Evolutionary conservation across 2,797 vertebrate genomes (phyloP), one percentile per base, ranked within the genome.

Genomic region (Chromobotia macracanthus): DNA sequence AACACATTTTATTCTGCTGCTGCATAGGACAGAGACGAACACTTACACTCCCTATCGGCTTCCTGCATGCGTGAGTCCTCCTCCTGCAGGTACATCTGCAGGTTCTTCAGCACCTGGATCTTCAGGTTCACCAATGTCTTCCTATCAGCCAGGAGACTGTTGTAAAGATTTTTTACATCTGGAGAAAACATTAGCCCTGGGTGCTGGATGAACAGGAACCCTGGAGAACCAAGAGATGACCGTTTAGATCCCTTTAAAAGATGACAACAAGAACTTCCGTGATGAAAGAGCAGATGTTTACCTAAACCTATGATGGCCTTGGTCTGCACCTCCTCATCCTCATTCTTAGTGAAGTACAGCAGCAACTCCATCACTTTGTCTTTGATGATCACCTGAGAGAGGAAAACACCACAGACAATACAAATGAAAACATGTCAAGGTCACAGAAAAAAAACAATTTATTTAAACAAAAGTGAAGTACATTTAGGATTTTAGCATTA

Each of bases 231-330:
- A 76, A 72, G 0, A 53, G 56, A 82, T 74, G 87, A 12, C 21
- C 2, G 69, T 58, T 81, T 55, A 61, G 1, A 10, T 68, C 19
- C 79, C 1, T 16, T 0, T 77, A 13, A n/a, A 75, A 68, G 56
- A 8, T 18, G 19, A 3, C 11, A 9, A 8, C 53, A 28, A 16
- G 5, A 65, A 53, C 15, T 23, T 38, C 13, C 72, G 12, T 19
- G 19, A 46, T 56, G 44, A 3, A 16, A 78, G 3, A 66, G 35
- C 5, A 44, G 2, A 21, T 55, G 21, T 84, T 91, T 95, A 99
- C 98, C 98, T 88, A 99, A 90, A 86, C 97, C 98, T 83, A 98
- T 98, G 87, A 99, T 95, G 81, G 98, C 98, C 92, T 99, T 99
- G 87, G 95, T 96, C 91, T 98, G 97, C 81, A 99, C 97, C 89